phyloP scores from a whole-genome alignment of 2,113 vertebrate genomes.

The Chrysemys picta region DNA sequence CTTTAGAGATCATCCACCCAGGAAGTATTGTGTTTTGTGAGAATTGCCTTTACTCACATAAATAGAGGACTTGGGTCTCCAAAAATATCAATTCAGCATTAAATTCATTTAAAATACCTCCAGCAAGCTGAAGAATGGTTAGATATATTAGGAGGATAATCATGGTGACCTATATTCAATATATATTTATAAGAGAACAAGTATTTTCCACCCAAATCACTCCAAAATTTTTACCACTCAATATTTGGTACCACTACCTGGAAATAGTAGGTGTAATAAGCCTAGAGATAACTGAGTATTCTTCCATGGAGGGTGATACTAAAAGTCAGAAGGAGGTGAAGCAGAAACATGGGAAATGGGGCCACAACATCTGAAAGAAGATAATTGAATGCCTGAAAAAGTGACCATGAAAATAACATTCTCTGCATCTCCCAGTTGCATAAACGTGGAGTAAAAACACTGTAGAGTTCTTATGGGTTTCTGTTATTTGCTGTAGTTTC shows the following conservation, averaged over 20 bases:
- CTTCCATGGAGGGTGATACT: background rate
- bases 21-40: background rate
- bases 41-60: background rate
- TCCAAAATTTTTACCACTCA: background rate
- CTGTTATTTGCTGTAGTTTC: slow-evolving; percentile 59
- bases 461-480: slow-evolving; percentile 31
- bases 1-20: background rate
- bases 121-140: background rate
- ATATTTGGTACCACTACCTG: background rate
- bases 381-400: background rate
- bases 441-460: slow-evolving; percentile 16
- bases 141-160: background rate
- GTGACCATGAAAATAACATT: background rate
- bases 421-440: background rate
- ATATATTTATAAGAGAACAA: background rate
- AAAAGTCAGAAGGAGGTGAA: background rate
- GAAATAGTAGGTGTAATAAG: background rate
- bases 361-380: background rate
- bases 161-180: background rate
- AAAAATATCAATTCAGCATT: background rate
- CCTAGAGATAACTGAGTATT: background rate
- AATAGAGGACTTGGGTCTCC: background rate
- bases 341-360: background rate
- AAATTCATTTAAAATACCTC: background rate
- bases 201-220: background rate